These are phyloP conservation scores for Patella caerulea DNA, from an alignment of 2,888 invertebrate species.

Conservation along the genomic window DNA sequence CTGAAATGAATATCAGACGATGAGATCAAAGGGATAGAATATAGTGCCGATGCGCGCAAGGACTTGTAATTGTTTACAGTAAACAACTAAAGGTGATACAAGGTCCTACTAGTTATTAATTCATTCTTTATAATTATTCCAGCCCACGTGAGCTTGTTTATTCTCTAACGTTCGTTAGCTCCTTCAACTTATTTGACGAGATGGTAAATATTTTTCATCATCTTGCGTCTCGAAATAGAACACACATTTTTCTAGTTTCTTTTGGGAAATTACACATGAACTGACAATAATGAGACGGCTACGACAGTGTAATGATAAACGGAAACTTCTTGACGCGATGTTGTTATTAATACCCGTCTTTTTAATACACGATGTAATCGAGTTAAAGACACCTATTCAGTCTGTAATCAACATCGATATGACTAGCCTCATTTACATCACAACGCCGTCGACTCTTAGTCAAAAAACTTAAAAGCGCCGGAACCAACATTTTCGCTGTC, in stretches of 20 bases:
- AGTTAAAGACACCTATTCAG: background rate
- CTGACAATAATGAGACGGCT: constrained; percentile 2
- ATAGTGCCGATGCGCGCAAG: background rate
- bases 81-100: constrained; percentile 1
- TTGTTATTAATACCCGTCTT: background rate
- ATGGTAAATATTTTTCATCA: constrained; percentile 8
- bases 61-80: constrained; percentile 3
- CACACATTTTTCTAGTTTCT: constrained; percentile 3
- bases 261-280: background rate
- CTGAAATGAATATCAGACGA: constrained; percentile 7
- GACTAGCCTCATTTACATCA: constrained; percentile 1
- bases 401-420: background rate
- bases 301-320: background rate
- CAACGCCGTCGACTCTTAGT: background rate
- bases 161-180: constrained; percentile 1
- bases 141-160: constrained; percentile 6
- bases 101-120: constrained; percentile 10
- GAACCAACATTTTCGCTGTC: background rate
- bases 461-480: background rate
- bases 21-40: background rate
- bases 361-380: background rate
- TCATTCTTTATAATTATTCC: constrained; percentile 6
- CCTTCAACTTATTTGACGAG: background rate
- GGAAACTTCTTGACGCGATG: constrained; percentile 9
- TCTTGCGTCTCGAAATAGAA: background rate